Conservation (phyloP, 2,888 invertebrate genomes). For the Eilema griseolum region DNA sequence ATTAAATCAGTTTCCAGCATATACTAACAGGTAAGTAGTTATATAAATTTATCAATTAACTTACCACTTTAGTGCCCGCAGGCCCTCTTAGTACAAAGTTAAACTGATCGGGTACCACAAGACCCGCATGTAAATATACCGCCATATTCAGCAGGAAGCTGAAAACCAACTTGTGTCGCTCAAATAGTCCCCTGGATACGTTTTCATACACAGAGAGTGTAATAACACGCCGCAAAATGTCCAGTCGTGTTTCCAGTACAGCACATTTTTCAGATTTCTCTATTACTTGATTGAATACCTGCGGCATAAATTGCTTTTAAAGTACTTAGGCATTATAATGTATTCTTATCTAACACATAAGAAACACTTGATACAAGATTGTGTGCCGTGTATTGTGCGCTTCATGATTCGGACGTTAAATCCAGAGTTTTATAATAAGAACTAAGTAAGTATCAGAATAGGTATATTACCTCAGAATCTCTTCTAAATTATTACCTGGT, state of each 20-base stretch:
- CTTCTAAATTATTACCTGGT: slow-evolving; percentile 62
- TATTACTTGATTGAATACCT: slow-evolving; percentile 94
- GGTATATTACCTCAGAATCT: too few relatives aligned
- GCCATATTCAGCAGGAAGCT: slow-evolving; percentile 94
- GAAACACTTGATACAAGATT: too few relatives aligned
- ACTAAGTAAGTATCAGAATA: too few relatives aligned
- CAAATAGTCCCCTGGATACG: slow-evolving; percentile 96
- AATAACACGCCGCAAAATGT: slow-evolving; percentile 91
- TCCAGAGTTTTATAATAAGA: too few relatives aligned
- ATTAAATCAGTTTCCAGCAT: not conserved
- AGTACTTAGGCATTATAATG: not conserved
- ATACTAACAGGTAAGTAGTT: not conserved
- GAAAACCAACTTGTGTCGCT: slow-evolving; percentile 95
- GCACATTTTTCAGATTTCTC: slow-evolving; percentile 90
- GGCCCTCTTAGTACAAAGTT: slow-evolving; percentile 93
- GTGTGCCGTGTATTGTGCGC: too few relatives aligned
- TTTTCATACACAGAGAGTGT: slow-evolving; percentile 94
- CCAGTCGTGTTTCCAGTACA: slow-evolving; percentile 89
- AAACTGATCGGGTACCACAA: slow-evolving; percentile 89
- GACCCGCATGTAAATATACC: slow-evolving; percentile 89
- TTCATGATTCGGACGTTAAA: not conserved
- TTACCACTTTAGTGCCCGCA: slow-evolving; percentile 85
- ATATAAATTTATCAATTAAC: slow-evolving; percentile 29
- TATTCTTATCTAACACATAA: too few relatives aligned
- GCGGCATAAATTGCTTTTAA: slow-evolving; percentile 15